Conservation (phyloP, 2,797 vertebrate genomes). For the Muscicapa striata region DNA sequence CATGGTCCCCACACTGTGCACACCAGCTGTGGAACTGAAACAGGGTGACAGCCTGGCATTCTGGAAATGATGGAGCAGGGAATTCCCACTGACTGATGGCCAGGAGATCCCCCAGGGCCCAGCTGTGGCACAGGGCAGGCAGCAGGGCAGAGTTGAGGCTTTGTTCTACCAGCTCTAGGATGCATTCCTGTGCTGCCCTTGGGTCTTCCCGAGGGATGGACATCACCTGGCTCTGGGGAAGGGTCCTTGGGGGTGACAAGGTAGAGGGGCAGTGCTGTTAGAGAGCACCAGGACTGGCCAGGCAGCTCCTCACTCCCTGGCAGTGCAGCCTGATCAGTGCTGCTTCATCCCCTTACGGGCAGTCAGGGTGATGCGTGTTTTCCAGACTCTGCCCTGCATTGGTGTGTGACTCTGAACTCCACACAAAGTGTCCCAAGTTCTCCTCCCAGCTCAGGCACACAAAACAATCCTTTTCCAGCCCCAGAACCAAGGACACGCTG, state of each 20-base stretch:
- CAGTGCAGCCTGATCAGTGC: too few species aligned
- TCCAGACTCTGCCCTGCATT: too few species aligned
- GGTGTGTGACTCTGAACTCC: too few species aligned
- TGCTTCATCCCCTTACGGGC: neutral
- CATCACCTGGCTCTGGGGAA: neutral
- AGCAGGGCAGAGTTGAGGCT: fast-evolving
- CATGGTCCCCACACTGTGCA: fast-evolving
- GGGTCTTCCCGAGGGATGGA: neutral
- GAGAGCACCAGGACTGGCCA: neutral
- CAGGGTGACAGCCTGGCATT: neutral
- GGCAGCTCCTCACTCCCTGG: too few species aligned
- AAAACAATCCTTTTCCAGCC: too few species aligned
- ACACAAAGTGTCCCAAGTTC: too few species aligned
- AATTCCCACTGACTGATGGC: neutral
- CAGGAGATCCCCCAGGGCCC: neutral
- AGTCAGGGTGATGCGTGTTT: too few species aligned
- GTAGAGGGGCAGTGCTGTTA: neutral
- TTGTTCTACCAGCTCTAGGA: neutral
- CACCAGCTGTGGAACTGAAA: neutral
- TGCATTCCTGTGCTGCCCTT: neutral
- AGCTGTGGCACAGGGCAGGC: neutral
- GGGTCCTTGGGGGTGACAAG: neutral
- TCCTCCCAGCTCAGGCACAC: too few species aligned
- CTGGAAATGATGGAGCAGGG: neutral
- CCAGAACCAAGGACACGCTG: too few species aligned